Evolutionary conservation across 2,797 vertebrate genomes (phyloP).

Genomic region (Paguma larvata): DNA sequence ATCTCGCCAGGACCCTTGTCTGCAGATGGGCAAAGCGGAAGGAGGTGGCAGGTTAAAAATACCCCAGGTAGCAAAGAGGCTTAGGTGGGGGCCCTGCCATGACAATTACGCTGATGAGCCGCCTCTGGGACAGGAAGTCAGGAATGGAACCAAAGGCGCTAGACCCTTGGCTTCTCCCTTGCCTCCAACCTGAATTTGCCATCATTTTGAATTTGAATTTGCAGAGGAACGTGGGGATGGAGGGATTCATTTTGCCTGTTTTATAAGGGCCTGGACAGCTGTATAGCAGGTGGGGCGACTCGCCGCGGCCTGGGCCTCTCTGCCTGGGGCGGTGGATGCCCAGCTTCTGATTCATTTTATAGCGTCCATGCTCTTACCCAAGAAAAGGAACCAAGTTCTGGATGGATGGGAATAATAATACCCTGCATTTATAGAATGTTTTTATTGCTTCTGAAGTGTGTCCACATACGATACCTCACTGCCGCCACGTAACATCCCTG

Average conservation of each 20-base stretch:
- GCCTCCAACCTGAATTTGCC: background rate
- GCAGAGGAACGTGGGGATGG: background rate
- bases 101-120: constrained; percentile 72
- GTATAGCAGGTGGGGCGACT: background rate
- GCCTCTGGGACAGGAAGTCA: background rate
- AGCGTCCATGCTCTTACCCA: background rate
- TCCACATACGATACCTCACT: background rate
- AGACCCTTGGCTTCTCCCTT: background rate
- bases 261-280: background rate
- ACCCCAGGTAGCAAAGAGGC: constrained; percentile 81
- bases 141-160: background rate
- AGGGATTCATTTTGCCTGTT: background rate
- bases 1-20: constrained; percentile 79
- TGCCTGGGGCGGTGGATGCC: background rate
- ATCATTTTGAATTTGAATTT: background rate
- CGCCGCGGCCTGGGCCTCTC: background rate
- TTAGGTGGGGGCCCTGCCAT: constrained; percentile 74
- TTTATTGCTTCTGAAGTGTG: constrained; percentile 55
- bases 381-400: background rate
- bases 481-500: background rate
- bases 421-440: background rate
- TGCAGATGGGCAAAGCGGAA: constrained; percentile 81
- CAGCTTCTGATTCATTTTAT: constrained; percentile 28
- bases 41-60: constrained; percentile 85
- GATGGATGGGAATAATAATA: background rate